Evolutionary conservation across 2,797 vertebrate species (phyloP).

Genomic region (Rhinichthys osculus): DNA sequence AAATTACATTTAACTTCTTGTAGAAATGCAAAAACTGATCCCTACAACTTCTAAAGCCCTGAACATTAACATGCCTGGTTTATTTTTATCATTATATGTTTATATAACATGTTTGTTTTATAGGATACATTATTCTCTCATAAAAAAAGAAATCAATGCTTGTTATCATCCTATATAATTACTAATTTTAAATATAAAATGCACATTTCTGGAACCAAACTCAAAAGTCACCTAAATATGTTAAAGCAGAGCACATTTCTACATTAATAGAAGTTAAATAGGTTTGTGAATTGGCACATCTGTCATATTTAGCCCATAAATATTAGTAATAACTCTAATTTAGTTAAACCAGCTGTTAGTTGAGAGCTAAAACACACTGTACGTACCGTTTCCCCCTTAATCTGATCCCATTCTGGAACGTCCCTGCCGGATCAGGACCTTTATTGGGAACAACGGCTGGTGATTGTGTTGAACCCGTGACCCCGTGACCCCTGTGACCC

Average conservation of each 20-base stretch:
- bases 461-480: conserved; percentile 10
- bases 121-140: neutral
- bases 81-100: neutral
- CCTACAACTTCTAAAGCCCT: neutral
- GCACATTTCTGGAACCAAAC: neutral
- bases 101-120: neutral
- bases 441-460: conserved; percentile 19
- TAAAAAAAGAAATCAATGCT: neutral
- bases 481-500: conserved; percentile 1
- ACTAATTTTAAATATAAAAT: neutral
- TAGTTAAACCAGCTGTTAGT: neutral
- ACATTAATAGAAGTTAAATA: neutral
- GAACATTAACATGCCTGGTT: neutral
- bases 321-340: neutral
- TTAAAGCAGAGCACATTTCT: neutral
- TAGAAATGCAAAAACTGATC: too few relatives aligned
- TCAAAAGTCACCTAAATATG: neutral
- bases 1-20: neutral
- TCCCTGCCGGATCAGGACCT: neutral
- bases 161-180: neutral
- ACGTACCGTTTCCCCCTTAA: neutral
- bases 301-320: neutral
- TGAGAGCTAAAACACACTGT: neutral
- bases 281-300: neutral
- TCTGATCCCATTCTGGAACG: neutral